Evolutionary conservation across 2,888 invertebrate species (phyloP).

Genomic region (Noctua fimbriata): DNA sequence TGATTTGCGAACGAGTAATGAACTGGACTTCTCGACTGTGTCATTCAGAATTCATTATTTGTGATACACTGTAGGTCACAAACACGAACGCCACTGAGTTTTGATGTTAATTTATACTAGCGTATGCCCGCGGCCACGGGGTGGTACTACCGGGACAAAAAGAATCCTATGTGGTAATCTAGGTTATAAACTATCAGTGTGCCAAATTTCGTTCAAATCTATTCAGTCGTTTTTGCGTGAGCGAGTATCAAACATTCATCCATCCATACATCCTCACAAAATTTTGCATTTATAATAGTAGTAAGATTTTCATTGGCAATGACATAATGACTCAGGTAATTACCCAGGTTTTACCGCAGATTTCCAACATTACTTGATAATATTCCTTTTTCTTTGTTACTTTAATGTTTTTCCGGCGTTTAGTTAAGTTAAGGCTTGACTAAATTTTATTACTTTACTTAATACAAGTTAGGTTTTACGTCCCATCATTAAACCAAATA

Average conservation of each 20-base stretch:
- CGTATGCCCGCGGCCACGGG: neutral
- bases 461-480: neutral
- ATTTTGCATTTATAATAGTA: neutral
- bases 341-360: neutral
- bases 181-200: neutral
- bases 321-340: neutral
- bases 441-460: conserved; percentile 1
- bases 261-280: neutral
- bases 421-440: neutral
- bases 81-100: neutral
- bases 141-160: neutral
- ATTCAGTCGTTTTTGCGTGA: neutral
- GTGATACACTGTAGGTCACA: conserved; percentile 28
- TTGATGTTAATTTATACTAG: neutral
- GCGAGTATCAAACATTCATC: neutral
- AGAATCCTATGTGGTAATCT: neutral
- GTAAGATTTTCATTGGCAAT: neutral
- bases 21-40: conserved; percentile 32
- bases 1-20: conserved; percentile 54
- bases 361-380: conserved; percentile 14
- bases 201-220: neutral
- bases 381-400: conserved; percentile 8
- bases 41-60: conserved; percentile 55
- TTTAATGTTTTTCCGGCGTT: conserved; percentile 28
- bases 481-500: neutral